Conservation (phyloP, 2,797 vertebrate species). For the Phaenicophaeus curvirostris region DNA sequence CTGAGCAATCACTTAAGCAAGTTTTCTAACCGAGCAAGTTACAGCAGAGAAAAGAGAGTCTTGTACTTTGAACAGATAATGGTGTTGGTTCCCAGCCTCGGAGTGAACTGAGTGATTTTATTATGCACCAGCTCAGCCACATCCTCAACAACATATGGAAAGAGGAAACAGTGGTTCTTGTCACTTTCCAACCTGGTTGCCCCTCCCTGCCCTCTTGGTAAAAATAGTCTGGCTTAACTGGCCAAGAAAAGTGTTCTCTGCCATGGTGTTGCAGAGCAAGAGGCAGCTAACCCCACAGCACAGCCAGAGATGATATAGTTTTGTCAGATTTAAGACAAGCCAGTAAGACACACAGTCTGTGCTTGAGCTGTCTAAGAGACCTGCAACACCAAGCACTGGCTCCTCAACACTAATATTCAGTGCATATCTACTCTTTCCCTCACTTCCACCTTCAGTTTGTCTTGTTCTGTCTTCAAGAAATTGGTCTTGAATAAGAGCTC, state of each 20-base stretch:
- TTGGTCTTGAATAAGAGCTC: background rate
- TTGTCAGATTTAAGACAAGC: background rate
- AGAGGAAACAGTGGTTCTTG: background rate
- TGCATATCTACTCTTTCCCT: background rate
- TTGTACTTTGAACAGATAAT: background rate
- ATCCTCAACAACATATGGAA: background rate
- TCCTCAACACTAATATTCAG: background rate
- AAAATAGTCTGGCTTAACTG: background rate
- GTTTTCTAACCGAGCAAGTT: background rate
- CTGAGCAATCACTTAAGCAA: background rate
- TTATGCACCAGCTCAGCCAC: background rate
- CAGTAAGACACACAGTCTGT: background rate
- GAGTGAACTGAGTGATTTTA: background rate
- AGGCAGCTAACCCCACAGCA: background rate
- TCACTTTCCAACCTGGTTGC: background rate
- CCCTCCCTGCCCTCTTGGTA: background rate
- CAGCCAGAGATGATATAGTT: background rate
- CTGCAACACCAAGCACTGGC: background rate
- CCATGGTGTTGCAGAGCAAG: background rate
- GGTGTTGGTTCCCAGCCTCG: background rate
- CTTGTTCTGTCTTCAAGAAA: background rate
- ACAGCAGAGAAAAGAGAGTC: background rate
- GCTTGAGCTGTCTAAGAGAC: background rate
- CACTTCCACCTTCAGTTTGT: background rate
- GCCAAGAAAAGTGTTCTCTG: background rate